phyloP scores from a whole-genome alignment of 2,113 vertebrate species.

The Lota lota region DNA sequence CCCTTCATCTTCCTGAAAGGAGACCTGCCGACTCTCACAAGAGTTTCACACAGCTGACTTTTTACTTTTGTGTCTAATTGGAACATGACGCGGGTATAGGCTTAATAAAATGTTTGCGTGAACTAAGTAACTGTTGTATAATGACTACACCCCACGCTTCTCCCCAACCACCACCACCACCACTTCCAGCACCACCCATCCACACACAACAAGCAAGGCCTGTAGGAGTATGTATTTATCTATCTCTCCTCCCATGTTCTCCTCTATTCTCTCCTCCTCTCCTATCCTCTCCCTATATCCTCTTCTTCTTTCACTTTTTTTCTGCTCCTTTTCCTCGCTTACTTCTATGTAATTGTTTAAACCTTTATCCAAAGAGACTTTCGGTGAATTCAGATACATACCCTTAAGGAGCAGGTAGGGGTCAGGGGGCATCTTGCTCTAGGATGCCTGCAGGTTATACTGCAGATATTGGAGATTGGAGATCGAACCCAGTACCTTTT shows the following conservation, averaged over 20 bases:
- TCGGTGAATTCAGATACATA: no score
- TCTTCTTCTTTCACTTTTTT: conserved; percentile 2
- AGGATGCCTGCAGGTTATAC: no score
- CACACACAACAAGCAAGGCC: not conserved
- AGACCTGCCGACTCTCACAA: conserved; percentile 54
- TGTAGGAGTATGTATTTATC: no score
- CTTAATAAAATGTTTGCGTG: conserved; percentile 61
- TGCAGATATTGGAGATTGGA: no score
- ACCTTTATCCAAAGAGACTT: no score
- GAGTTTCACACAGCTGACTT: conserved; percentile 54
- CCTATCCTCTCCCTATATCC: conserved; percentile 2
- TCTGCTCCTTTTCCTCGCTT: not conserved
- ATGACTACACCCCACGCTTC: conserved; percentile 20
- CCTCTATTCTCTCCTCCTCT: conserved; percentile 1
- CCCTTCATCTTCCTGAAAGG: conserved; percentile 43
- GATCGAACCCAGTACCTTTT: no score
- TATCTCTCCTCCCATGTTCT: no score
- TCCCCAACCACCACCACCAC: not conserved
- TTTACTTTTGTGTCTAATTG: conserved; percentile 64
- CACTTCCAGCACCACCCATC: not conserved
- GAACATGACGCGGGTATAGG: conserved; percentile 56
- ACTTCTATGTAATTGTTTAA: not conserved
- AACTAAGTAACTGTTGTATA: conserved; percentile 51
- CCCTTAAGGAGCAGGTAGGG: no score
- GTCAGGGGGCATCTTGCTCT: no score